Conservation (phyloP, 2,888 invertebrate species). For the Caenorhabditis becei region DNA sequence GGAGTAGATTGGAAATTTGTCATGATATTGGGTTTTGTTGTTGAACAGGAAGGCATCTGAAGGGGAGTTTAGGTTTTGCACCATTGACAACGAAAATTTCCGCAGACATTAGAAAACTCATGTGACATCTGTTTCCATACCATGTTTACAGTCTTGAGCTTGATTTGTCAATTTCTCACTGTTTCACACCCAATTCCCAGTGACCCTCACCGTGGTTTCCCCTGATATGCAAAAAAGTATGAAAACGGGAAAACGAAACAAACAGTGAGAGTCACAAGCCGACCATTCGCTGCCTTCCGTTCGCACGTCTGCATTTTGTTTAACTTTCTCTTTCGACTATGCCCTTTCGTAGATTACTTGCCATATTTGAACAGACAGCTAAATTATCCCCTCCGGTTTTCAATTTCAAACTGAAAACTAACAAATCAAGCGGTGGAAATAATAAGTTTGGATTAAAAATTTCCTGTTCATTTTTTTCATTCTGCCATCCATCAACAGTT, state of each 20-base stretch:
- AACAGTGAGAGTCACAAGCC: background rate
- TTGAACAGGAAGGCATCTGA: too few species aligned
- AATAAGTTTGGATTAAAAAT: too few species aligned
- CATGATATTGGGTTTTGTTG: too few species aligned
- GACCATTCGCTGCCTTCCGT: background rate
- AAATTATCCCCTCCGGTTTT: background rate
- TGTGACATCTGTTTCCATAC: too few species aligned
- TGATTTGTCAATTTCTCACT: background rate
- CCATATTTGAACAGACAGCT: constrained; percentile 13
- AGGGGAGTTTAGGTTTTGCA: too few species aligned
- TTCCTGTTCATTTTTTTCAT: too few species aligned
- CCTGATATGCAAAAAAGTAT: background rate
- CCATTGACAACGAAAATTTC: too few species aligned
- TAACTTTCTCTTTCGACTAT: background rate
- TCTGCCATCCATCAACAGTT: background rate
- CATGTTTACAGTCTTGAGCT: too few species aligned
- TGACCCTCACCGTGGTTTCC: background rate
- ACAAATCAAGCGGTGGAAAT: background rate
- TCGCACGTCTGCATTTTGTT: constrained; percentile 8
- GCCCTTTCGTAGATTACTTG: constrained; percentile 6
- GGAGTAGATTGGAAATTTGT: too few species aligned
- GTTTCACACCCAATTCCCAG: background rate
- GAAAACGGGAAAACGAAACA: background rate
- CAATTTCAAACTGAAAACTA: background rate
- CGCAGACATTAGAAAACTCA: too few species aligned